Conservation (phyloP, 2,888 invertebrate species). For the Stenurella melanura region DNA sequence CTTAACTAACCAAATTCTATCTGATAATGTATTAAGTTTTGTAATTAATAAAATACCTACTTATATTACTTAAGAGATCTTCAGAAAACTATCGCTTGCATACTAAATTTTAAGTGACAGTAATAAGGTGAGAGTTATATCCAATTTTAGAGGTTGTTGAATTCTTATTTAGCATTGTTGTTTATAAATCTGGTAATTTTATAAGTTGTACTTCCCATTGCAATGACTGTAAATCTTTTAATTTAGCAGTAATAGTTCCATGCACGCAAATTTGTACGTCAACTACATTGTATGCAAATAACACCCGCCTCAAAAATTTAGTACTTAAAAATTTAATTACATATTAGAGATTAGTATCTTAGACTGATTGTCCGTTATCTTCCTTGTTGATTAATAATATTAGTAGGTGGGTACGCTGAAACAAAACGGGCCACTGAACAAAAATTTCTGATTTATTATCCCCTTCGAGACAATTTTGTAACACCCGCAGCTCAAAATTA, state of each 20-base stretch:
- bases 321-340: slow-evolving; percentile 37
- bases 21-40: slow-evolving; percentile 12
- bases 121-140: not conserved
- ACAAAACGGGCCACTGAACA: slow-evolving; percentile 36
- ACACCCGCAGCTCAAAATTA: slow-evolving; percentile 50
- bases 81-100: not conserved
- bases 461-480: slow-evolving; percentile 13
- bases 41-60: not conserved
- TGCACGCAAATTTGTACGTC: slow-evolving; percentile 21
- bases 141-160: not conserved
- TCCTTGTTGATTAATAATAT: slow-evolving; percentile 29
- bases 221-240: slow-evolving; percentile 18
- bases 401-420: slow-evolving; percentile 36
- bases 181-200: slow-evolving; percentile 24
- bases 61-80: not conserved
- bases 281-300: slow-evolving; percentile 35
- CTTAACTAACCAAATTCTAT: slow-evolving; percentile 23
- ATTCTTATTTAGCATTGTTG: not conserved
- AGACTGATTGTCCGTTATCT: slow-evolving; percentile 27
- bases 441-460: slow-evolving; percentile 31
- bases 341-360: slow-evolving; percentile 38
- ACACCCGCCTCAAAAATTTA: slow-evolving; percentile 16
- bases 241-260: slow-evolving; percentile 13
- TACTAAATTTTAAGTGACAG: not conserved
- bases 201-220: not conserved